Base-by-base conservation (phyloP, 2,888 invertebrate species). In the Seira musarum region DNA sequence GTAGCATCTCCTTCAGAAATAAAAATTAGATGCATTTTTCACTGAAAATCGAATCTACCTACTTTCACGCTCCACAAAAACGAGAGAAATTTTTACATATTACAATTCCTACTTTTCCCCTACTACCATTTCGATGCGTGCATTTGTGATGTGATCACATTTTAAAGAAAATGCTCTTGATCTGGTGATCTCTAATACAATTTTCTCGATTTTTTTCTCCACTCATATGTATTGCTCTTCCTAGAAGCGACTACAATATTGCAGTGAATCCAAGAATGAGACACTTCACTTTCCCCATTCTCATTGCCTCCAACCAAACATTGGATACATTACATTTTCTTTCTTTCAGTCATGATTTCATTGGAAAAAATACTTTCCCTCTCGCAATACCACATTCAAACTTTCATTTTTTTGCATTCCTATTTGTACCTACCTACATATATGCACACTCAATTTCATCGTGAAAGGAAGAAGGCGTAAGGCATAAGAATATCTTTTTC, bases 161-260 rank as follows among this genome's bases (percentile, higher is more conserved):
- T n/a, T n/a, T n/a, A n/a, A n/a, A n/a, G n/a, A n/a, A n/a, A n/a
- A n/a, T n/a, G n/a, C n/a, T n/a, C 61, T 75, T 69, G 76, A 76
- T 69, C 76, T 76, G 69, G 69, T 76, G 76, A 76, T 76, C 76
- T 64, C 69, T 67, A 67, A 76, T 76, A 76, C 69, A 69, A 49
- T 76, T 75, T 75, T 76, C 66, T 35, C 66, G 8, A n/a, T n/a
- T 57, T n/a, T 3, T n/a, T 57, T 57, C 3, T n/a, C 60, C 69
- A 60, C 35, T 60, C 25, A 8, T 63, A n/a, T n/a, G 40, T 74
- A 6, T 21, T 73, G 49, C 60, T 74, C 24, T 68, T 68, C 68
- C 70, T 30, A 25, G 2, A 60, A 35, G n/a, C n/a, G n/a, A n/a
- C 70, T 60, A 60, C 22, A 35, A 60, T 35, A 70, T 60, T 70